Evolutionary conservation across 2,113 vertebrate genomes (phyloP), one percentile per base, ranked within the genome.

Genomic region (Cairina moschata): DNA sequence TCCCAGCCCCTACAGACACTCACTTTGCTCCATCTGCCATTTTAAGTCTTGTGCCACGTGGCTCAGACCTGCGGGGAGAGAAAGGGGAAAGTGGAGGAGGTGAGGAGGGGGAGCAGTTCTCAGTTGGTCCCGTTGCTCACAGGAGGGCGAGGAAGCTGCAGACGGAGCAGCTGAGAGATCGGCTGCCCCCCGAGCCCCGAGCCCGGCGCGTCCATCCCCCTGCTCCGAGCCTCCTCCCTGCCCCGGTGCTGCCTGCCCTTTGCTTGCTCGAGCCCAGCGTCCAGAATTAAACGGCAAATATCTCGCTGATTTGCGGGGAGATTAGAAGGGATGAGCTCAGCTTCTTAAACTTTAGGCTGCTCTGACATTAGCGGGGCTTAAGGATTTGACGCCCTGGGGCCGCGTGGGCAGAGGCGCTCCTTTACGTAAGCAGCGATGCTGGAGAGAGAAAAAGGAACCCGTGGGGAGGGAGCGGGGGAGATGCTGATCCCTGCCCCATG

Each of bases 301-400:
- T 68, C 11, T 17, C 52, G 1, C 25, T 52, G 86, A 83, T 91
- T 94, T 32, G 13, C 32, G 0, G 0, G 62, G 92, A 62, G 96
- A 91, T 95, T 90, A 93, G 65, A 17, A 13, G n/a, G 92, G 94
- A 96, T 97, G 92, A 97, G 85, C 94, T 93, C 96, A 66, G 67
- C 73, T 85, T 73, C 90, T 96, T 95, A 95, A 65, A 78, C 91
- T 89, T 42, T 42, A 86, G 93, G 77, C 72, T 75, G 93, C 91
- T 93, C 83, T 73, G 72, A 80, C 83, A 83, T 4, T 66, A 91
- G 74, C 26, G 12, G 63, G 73, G 91, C 90, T 96, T 96, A 96
- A 95, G 80, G 81, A 23, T 86, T 83, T 90, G 81, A 86, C 93
- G 77, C 80, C 89, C 38, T 44, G 7, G 46, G 11, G 34, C 21